Evolutionary conservation across 2,797 vertebrate species (phyloP).

Genomic region (Dendrocincla fuliginosa): DNA sequence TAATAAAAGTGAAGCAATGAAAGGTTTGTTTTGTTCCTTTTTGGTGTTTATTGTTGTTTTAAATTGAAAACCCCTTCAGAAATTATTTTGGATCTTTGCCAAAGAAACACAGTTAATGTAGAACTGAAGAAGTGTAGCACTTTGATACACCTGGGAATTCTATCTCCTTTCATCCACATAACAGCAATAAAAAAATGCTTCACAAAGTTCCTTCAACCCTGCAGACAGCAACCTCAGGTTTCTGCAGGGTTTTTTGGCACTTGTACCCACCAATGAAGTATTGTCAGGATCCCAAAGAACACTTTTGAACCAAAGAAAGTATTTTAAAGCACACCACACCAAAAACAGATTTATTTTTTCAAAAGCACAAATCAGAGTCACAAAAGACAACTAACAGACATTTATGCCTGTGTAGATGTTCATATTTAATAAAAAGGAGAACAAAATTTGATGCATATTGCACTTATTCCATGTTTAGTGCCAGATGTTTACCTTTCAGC

Average conservation of each 20-base stretch:
- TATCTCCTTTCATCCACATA: neutral
- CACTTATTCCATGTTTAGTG: neutral
- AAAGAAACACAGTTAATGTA: neutral
- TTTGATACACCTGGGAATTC: neutral
- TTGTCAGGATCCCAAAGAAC: neutral
- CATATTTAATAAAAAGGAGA: neutral
- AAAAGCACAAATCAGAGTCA: neutral
- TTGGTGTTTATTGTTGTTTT: neutral
- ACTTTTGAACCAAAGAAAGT: neutral
- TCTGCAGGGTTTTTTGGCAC: neutral
- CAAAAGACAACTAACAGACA: neutral
- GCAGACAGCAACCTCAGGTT: neutral
- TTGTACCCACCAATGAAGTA: neutral
- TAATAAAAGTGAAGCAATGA: neutral
- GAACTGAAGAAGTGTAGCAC: neutral
- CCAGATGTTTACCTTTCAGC: neutral
- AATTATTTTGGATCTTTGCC: neutral
- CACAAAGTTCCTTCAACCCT: neutral
- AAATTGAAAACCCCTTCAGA: neutral
- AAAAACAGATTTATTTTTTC: neutral
- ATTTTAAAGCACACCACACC: neutral
- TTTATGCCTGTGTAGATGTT: neutral
- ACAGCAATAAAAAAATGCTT: neutral
- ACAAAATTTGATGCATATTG: fast-evolving
- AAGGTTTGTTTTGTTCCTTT: neutral